Conservation (phyloP, 2,888 invertebrate genomes). For the Pherbina coryleti region DNA sequence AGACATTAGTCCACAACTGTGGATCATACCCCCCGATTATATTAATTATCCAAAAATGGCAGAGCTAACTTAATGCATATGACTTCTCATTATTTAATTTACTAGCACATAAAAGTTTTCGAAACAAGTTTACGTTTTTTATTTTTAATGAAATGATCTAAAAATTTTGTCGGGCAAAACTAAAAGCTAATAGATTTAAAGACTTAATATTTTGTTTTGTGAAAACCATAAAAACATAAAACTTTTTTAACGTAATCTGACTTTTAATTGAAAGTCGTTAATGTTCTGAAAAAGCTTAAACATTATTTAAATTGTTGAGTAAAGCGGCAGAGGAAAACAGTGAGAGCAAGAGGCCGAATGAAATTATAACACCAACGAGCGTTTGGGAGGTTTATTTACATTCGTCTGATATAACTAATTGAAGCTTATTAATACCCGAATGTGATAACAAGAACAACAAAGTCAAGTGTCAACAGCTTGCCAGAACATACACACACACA, state of each 20-base stretch:
- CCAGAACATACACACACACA: neutral
- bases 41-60: too few species aligned
- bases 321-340: neutral
- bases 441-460: conserved; percentile 36
- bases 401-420: conserved; percentile 13
- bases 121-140: too few species aligned
- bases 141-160: too few species aligned
- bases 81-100: too few species aligned
- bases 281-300: neutral
- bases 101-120: too few species aligned
- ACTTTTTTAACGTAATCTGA: neutral
- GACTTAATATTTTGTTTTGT: too few species aligned
- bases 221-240: neutral
- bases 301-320: neutral
- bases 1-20: too few species aligned
- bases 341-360: neutral
- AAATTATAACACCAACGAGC: neutral
- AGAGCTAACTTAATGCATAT: too few species aligned
- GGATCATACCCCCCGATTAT: too few species aligned
- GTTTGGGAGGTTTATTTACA: conserved; percentile 12
- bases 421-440: conserved; percentile 34
- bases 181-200: too few species aligned
- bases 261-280: neutral
- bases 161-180: too few species aligned
- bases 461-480: neutral